Evolutionary conservation across 2,888 invertebrate genomes (phyloP), one percentile per base, ranked within the genome.

Genomic region (Brachynemurus nebulosus): DNA sequence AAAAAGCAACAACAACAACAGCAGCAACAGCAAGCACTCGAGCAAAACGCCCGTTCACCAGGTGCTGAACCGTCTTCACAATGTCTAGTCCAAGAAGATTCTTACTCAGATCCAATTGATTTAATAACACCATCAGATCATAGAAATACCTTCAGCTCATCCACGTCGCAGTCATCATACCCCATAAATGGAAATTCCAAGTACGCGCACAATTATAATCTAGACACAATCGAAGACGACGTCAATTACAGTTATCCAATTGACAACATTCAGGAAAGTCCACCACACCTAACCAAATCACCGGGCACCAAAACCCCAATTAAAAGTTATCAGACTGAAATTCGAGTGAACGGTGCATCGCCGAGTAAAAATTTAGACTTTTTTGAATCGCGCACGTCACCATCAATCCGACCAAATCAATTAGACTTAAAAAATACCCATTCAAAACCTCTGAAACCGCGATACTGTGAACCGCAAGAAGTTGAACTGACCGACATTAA

Each of bases 101-200:
- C 65, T 1, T 73, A 73, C 53, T 70, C 72, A 7, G 68, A 68
- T 62, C 73, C 73, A 39, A 66, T 70, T 35, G 73, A 73, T 61
- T 57, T 72, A 46, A 57, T 70, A 30, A 62, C 64, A 46, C 56
- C 58, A 57, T 51, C 51, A 42, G 61, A 55, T 25, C 58, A 56
- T 21, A 20, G 34, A 33, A 18, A 19, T 17, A 16, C 20, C 2
- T 23, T 11, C 47, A 57, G 35, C 57, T 55, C 37, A 57, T 58
- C 38, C 60, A 61, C 43, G 58, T 59, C 43, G 50, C 60, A 4
- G 55, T 56, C 2, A 55, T 60, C 8, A 58, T 58, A n/a, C 52
- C 55, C 16, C 44, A 37, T 41, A n/a, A 30, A 12, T 34, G 33
- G n/a, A 14, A 41, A 33, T 19, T 20, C 33, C 17, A 44, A 45